Conservation (phyloP, 2,888 invertebrate genomes). For the Metalampra italica region DNA sequence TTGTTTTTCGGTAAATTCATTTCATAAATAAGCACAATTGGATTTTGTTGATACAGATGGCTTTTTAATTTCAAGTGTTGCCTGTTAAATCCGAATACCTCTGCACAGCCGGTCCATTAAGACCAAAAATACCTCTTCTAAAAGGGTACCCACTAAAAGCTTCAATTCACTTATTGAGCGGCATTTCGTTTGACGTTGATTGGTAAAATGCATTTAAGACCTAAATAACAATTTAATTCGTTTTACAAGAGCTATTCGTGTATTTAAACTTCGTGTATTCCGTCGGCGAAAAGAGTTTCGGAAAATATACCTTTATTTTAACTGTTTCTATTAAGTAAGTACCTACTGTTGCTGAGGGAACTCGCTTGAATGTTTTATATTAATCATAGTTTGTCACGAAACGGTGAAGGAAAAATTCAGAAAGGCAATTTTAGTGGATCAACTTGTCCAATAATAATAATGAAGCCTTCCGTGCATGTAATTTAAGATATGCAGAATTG, state of each 20-base stretch:
- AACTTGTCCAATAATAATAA: too few species aligned
- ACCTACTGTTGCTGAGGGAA: neutral
- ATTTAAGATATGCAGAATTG: slow-evolving; percentile 3
- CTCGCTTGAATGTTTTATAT: slow-evolving; percentile 23
- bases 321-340: neutral
- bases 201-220: neutral
- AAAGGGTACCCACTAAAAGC: neutral
- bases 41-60: neutral
- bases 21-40: too few species aligned
- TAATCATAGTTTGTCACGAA: slow-evolving; percentile 39
- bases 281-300: neutral
- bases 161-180: neutral
- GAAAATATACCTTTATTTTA: neutral
- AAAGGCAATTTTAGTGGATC: too few species aligned
- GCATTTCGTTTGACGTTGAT: slow-evolving; percentile 1
- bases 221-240: neutral
- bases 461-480: too few species aligned
- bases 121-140: neutral
- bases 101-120: neutral
- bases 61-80: neutral
- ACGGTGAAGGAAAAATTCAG: slow-evolving; percentile 4
- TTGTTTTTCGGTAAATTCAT: too few species aligned
- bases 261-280: neutral
- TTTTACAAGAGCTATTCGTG: neutral
- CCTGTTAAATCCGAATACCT: neutral